Base-by-base conservation (phyloP, 2,797 vertebrate species). In the Buceros bicornis region DNA sequence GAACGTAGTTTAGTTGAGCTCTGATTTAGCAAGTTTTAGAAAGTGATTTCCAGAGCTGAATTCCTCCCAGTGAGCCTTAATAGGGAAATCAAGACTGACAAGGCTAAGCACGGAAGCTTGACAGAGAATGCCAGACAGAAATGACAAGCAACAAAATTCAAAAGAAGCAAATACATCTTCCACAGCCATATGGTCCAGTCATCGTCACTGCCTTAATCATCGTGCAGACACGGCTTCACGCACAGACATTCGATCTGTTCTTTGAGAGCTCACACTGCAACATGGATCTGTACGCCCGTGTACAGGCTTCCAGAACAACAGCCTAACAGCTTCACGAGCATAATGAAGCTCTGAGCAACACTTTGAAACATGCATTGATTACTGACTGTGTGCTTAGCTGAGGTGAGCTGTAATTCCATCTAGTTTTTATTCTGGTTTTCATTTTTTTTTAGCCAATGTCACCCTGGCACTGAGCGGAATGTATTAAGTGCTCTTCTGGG, bases 111-210 rank as follows among this genome's bases (percentile, higher is more conserved):
- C 6, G 53, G 70, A 82, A 90, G 71, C 62, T 53, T 76, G 78
- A 82, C 62, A 73, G 81, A 47, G 16, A 66, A 77, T 35, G 64
- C n/a, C 70, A 94, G 77, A 66, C 48, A 96, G 80, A 90, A 88
- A 84, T 14, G 24, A 93, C 50, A 62, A 88, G 62, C 60, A 94
- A 70, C 20, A 79, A 65, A 93, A 87, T 33, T 43, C 73, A 84
- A 58, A 85, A 86, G 57, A 25, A 83, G 25, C 9, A 86, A 66
- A 72, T 76, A 10, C 45, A 35, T 87, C 43, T 87, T 71, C 61
- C 16, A 1, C 0, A 79, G 70, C 80, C 94, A 53, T 77, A 31
- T 87, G 82, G 50, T 88, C 37, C 66, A 66, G 54, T 26, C 15
- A 4, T 0, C 57, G 56, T 15, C 48, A 12, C 13, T 53, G 71